These are phyloP conservation scores for Pristionchus maxplancki DNA, from an alignment of 2,888 invertebrate genomes.

Conservation along the genomic window DNA sequence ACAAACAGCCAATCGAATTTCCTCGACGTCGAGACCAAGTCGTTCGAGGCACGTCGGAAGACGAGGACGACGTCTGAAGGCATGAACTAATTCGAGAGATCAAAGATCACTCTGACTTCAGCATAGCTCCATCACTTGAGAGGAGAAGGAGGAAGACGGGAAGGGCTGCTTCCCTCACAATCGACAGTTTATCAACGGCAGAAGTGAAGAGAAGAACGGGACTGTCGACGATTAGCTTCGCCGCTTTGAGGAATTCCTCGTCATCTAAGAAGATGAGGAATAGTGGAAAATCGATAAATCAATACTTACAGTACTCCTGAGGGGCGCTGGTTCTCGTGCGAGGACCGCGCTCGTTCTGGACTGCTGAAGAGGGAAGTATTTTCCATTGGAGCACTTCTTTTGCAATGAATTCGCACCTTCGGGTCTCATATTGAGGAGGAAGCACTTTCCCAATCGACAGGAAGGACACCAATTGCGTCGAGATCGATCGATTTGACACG, in stretches of 20 bases:
- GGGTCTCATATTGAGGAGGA: slow-evolving; percentile 87
- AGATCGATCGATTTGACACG: slow-evolving; percentile 87
- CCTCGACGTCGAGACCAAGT: slow-evolving; percentile 15
- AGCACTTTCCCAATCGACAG: slow-evolving; percentile 87
- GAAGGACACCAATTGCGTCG: slow-evolving; percentile 91
- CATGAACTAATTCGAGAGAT: background rate
- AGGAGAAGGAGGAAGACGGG: slow-evolving; percentile 1
- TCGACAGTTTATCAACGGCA: background rate
- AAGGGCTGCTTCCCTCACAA: background rate
- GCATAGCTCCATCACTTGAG: slow-evolving; percentile 18
- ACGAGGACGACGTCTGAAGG: slow-evolving; percentile 25
- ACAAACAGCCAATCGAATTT: slow-evolving; percentile 37
- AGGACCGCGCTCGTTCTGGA: slow-evolving; percentile 90
- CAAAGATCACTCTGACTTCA: background rate
- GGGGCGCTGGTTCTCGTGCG: background rate
- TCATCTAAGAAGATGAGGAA: background rate
- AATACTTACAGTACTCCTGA: background rate
- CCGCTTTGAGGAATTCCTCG: slow-evolving; percentile 7
- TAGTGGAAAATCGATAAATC: background rate
- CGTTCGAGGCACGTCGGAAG: background rate
- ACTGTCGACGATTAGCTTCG: background rate
- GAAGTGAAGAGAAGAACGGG: slow-evolving; percentile 20
- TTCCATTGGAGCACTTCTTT: background rate
- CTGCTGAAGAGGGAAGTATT: slow-evolving; percentile 81
- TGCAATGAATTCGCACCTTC: slow-evolving; percentile 81